Percentiles rank a stretch among this genome's conserved stretches.
Conservation (phyloP, 1,140 invertebrate genomes). For the Cyrtorhinus lividipennis region DNA sequence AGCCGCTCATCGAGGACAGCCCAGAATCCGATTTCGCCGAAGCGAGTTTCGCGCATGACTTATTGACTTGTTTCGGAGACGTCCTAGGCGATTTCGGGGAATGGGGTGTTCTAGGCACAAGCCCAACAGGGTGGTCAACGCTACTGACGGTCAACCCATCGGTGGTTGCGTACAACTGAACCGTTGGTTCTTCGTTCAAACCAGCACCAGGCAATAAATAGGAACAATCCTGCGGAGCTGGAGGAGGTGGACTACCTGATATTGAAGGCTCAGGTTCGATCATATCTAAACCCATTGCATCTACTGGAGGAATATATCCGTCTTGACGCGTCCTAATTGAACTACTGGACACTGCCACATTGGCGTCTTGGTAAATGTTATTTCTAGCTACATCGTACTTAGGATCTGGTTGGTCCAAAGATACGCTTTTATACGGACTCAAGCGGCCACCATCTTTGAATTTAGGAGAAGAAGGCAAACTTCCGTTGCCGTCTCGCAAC, state of each 20-base stretch:
- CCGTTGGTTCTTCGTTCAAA: constrained; percentile 25
- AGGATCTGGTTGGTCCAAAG: not conserved
- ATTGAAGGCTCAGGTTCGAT: constrained; percentile 27
- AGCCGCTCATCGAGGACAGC: constrained; percentile 63
- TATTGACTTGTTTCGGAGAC: constrained; percentile 56
- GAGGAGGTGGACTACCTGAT: constrained; percentile 57
- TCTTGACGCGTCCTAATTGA: constrained; percentile 43
- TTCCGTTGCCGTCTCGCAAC: constrained; percentile 26
- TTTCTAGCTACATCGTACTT: not conserved
- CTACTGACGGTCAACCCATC: not conserved
- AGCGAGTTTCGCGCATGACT: constrained; percentile 43
- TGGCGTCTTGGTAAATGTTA: constrained; percentile 1
- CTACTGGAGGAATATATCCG: constrained; percentile 40
- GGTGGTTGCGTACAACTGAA: not conserved
- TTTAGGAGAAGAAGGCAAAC: constrained; percentile 30
- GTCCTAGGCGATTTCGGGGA: constrained; percentile 55
- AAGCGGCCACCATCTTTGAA: constrained; percentile 5
- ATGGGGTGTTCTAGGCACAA: constrained; percentile 46
- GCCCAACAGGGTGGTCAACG: constrained; percentile 25
- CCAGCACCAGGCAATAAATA: constrained; percentile 17
- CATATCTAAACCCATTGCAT: constrained; percentile 34
- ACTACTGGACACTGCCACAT: not conserved
- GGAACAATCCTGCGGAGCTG: constrained; percentile 42
- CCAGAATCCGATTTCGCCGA: constrained; percentile 67
- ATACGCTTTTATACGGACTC: constrained; percentile 2